Evolutionary conservation across 2,797 vertebrate genomes (phyloP), one percentile per base, ranked within the genome.

Genomic region (Poeciliopsis presidionis): DNA sequence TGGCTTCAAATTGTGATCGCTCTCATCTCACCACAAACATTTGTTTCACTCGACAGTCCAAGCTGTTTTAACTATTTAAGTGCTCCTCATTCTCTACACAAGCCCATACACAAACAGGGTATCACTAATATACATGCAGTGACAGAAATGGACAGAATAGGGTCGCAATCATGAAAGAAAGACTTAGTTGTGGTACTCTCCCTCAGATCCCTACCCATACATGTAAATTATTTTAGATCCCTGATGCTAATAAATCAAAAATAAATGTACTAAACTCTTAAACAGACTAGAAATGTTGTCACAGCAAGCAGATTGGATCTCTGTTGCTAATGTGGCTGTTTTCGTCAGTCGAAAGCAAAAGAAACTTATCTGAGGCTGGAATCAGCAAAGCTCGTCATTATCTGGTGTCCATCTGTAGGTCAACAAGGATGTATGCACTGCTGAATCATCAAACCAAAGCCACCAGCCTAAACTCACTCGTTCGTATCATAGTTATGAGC

Each of bases 361-460:
- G 86, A 78, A 76, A 46, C 2, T 2, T 57, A 45, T 36, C 33
- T 76, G 28, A 69, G 67, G 86, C 86, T 71, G 7, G 74, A 78
- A 81, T 90, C 91, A 93, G 91, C 87, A 65, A 71, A 53, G 83
- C 75, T 80, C 79, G 55, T 87, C 82, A 84, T 85, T 92, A 93
- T 94, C 88, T 88, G 87, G 89, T 86, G 83, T 79, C 77, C 77
- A 82, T 33, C 80, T 89, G 36, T 45, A 80, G 86, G 75, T 91
- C 89, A 92, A 93, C 93, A 92, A 89, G 89, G 92, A 93, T 89
- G 90, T 79, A 79, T 82, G 63, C 75, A 30, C 2, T 1, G 88
- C 92, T 92, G 92, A 92, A 72, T 94, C 93, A 93, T 92, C 93
- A 89, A 83, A 86, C 79, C 57, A 18, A 70, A 13, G 43, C 84